Evolutionary conservation across 2,888 invertebrate genomes (phyloP).

Genomic region (Xylophagus ater): DNA sequence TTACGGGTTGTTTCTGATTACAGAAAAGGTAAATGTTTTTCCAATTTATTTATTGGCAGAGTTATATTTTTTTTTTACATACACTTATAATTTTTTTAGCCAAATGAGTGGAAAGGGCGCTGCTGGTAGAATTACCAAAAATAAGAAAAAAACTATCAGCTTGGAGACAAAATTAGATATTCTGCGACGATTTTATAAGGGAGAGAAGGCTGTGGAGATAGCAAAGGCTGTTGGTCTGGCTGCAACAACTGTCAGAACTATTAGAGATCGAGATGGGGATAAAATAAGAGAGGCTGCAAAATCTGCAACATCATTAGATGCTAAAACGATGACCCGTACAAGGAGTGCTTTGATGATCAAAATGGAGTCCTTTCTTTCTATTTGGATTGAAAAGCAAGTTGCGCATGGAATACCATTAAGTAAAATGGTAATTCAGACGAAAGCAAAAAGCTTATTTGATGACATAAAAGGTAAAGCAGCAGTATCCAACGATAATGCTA

Average conservation of each 20-base stretch:
- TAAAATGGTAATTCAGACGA: constrained; percentile 20
- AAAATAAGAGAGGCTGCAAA: constrained; percentile 13
- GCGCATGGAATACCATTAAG: constrained; percentile 19
- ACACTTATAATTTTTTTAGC: constrained; percentile 15
- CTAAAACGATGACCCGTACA: constrained; percentile 11
- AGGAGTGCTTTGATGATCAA: constrained; percentile 18
- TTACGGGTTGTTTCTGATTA: no score
- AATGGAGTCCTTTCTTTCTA: constrained; percentile 18
- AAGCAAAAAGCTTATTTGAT: no score
- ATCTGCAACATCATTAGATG: constrained; percentile 13
- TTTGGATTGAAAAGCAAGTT: constrained; percentile 20
- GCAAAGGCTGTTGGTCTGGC: constrained; percentile 14
- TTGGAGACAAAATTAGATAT: constrained; percentile 18
- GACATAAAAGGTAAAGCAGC: constrained; percentile 17
- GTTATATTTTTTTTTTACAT: constrained; percentile 9
- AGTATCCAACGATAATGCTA: constrained; percentile 9
- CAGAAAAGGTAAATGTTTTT: no score
- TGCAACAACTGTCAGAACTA: constrained; percentile 10
- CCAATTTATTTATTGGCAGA: no score
- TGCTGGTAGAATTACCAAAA: constrained; percentile 12
- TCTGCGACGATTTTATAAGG: constrained; percentile 17
- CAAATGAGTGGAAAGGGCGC: constrained; percentile 13
- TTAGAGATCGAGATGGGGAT: constrained; percentile 9
- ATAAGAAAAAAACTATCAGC: constrained; percentile 14
- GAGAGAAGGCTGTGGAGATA: constrained; percentile 20